These are phyloP conservation scores for Lamellibrachia satsuma DNA, from an alignment of 2,888 invertebrate genomes.

Conservation along the genomic window DNA sequence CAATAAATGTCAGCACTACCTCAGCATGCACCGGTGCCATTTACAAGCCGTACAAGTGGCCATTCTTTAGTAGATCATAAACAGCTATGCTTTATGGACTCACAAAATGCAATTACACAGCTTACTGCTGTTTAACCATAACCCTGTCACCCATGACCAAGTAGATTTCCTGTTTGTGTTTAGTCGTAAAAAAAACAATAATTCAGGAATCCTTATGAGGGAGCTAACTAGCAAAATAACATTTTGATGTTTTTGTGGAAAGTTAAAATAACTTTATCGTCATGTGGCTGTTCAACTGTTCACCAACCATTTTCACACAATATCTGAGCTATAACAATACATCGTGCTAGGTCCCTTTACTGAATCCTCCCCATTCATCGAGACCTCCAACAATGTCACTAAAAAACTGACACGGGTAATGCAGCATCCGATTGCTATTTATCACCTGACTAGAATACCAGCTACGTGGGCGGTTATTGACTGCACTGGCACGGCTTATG, in stretches of 20 bases:
- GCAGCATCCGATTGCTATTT: conserved; percentile 9
- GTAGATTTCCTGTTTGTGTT: neutral
- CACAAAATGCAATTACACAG: neutral
- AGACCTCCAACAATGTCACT: neutral
- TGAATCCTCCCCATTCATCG: neutral
- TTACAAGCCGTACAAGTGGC: neutral
- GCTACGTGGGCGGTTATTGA: neutral
- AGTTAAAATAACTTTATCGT: neutral
- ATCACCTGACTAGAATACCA: conserved; percentile 10
- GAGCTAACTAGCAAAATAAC: neutral
- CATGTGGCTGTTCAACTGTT: neutral
- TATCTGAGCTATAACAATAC: neutral
- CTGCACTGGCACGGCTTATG: conserved; percentile 12
- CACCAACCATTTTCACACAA: neutral
- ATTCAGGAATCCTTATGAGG: neutral
- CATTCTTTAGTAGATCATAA: conserved; percentile 5
- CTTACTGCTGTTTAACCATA: neutral
- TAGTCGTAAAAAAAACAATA: neutral
- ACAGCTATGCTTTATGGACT: neutral
- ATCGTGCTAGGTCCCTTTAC: neutral
- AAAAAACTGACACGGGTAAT: neutral
- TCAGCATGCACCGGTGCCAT: neutral
- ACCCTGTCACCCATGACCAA: neutral
- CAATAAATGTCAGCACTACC: conserved; percentile 17
- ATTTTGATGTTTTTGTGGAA: neutral